Evolutionary conservation across 2,113 vertebrate genomes (phyloP).

Genomic region (Brienomyrus brachyistius): DNA sequence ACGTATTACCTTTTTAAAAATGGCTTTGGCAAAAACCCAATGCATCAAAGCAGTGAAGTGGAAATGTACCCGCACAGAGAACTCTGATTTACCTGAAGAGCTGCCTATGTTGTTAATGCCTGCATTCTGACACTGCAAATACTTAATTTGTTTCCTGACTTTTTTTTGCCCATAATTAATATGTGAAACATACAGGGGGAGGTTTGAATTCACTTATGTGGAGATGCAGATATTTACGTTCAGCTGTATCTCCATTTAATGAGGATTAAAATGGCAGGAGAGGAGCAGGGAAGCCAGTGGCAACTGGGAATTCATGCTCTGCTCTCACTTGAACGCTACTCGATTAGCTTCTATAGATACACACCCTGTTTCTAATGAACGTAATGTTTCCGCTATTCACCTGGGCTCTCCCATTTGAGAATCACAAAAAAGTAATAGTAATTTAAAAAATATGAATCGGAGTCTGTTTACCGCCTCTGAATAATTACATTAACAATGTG

Average conservation of each 20-base stretch:
- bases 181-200: neutral
- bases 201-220: neutral
- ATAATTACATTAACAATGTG: conserved; percentile 63
- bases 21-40: conserved; percentile 8
- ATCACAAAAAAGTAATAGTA: conserved; percentile 45
- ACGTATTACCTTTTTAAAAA: conserved; percentile 11
- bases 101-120: neutral
- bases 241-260: neutral
- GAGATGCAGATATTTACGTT: neutral
- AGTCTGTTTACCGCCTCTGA: conserved; percentile 55
- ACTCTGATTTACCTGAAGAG: conserved; percentile 8
- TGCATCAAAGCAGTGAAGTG: conserved; percentile 10
- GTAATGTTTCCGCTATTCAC: conserved; percentile 19
- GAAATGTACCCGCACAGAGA: neutral
- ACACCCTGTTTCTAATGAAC: conserved; percentile 20
- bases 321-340: neutral
- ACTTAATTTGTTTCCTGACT: neutral
- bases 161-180: neutral
- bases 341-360: neutral
- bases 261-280: neutral
- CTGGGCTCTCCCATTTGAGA: conserved; percentile 36
- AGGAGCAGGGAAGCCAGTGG: neutral
- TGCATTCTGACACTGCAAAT: neutral
- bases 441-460: conserved; percentile 58
- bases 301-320: neutral